Evolutionary conservation across 2,797 vertebrate species (phyloP).

Genomic region (Podargus strigoides): DNA sequence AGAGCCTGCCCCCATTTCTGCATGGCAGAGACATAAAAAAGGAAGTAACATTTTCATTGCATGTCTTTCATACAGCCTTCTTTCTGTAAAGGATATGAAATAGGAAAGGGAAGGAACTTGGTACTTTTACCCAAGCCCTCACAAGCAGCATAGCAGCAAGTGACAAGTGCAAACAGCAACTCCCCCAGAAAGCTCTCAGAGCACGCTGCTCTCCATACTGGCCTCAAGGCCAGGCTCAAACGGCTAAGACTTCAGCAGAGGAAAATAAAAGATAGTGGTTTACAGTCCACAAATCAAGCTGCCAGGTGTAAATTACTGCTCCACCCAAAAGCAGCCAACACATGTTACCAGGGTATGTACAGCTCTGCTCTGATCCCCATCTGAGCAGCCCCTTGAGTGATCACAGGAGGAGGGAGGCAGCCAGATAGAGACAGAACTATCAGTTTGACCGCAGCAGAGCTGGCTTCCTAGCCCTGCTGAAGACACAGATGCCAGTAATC

Average conservation of each 20-base stretch:
- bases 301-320: background rate
- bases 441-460: background rate
- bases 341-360: accelerated
- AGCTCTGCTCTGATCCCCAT: background rate
- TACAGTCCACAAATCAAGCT: background rate
- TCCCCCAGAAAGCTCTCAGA: background rate
- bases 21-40: background rate
- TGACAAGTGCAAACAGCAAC: background rate
- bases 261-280: background rate
- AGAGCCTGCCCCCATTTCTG: background rate
- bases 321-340: background rate
- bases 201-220: accelerated
- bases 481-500: background rate
- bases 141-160: background rate
- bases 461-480: background rate
- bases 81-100: background rate
- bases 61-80: background rate
- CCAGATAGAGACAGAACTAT: background rate
- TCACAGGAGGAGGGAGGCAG: background rate
- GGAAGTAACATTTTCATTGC: background rate
- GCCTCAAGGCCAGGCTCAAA: background rate
- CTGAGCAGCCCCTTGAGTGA: background rate
- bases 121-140: background rate
- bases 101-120: background rate
- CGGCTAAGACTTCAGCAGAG: background rate